Conservation (phyloP, 2,797 vertebrate genomes). For the Rhodeus uyekii region DNA sequence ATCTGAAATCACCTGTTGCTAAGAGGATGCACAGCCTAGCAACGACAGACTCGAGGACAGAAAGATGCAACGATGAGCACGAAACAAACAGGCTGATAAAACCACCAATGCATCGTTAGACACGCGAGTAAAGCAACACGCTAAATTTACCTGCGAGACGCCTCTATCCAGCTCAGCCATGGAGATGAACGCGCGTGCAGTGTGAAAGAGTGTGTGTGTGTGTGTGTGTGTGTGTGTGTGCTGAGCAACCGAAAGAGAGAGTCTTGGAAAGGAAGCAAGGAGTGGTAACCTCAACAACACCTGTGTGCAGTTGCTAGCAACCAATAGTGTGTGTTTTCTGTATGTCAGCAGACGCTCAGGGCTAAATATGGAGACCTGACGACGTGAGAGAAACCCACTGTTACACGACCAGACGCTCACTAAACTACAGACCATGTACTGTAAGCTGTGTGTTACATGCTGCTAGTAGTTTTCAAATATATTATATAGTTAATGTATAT, state of each 20-base stretch:
- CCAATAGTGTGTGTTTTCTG: slow-evolving; percentile 40
- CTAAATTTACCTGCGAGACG: slow-evolving; percentile 20
- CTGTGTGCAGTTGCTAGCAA: slow-evolving; percentile 58
- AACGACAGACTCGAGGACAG: slow-evolving; percentile 41
- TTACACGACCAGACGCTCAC: too few species aligned
- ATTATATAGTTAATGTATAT: neutral
- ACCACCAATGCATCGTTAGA: neutral
- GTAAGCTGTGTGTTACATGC: too few species aligned
- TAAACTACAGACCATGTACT: too few species aligned
- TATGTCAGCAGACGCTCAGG: slow-evolving; percentile 44
- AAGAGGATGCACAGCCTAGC: slow-evolving; percentile 52
- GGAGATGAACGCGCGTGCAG: neutral
- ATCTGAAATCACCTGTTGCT: slow-evolving; percentile 62
- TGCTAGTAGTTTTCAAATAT: neutral
- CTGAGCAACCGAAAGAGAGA: slow-evolving; percentile 44
- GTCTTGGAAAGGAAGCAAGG: slow-evolving; percentile 54
- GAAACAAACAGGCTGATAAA: neutral
- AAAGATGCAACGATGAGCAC: neutral
- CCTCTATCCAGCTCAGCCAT: neutral
- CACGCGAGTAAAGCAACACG: neutral
- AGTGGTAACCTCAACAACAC: slow-evolving; percentile 62
- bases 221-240: neutral
- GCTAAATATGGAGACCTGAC: slow-evolving; percentile 37
- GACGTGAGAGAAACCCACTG: neutral
- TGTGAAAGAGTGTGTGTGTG: neutral